Base-by-base conservation (phyloP, 2,888 invertebrate genomes). In the Drosophila robusta region DNA sequence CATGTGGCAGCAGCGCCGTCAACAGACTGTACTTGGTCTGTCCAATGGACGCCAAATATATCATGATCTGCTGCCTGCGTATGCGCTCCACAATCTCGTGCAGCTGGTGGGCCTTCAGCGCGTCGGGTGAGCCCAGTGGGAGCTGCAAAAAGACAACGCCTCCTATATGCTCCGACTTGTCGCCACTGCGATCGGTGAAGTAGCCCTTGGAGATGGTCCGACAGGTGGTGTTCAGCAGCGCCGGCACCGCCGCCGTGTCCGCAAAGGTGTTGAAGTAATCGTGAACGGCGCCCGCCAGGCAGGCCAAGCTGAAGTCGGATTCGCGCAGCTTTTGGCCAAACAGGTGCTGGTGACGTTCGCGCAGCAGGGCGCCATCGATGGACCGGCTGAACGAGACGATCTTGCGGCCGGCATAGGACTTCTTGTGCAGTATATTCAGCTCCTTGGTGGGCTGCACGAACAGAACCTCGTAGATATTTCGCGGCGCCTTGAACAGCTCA, bases 331-430 rank as follows among this genome's bases (percentile, higher is more conserved):
- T 74, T 5, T 88, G 73, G 11, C 74, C 78, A 29, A 90, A 86
- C 18, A 80, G 69, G 8, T 89, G 72, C n/a, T 76, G 75, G 29
- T 90, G 74, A 4, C 90, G 89, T 5, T 87, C 73, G 3, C 90
- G 81, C 2, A 92, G 54, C 9, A 75, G 83, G 66, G 91, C 76
- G 80, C 93, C 89, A 70, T 90, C 84, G n/a, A 92, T 89, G 8
- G 90, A 89, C 1, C 90, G 90, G 2, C 91, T 90, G 45, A 92
- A 92, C 0, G 92, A 90, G 3, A 92, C 87, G 5, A 92, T 90
- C 75, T 92, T 92, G 11, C 92, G 83, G 0, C 92, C 92, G 1
- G 91, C 91, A 67, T 92, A 92, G 0, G 92, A 92, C 65, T 91
- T 91, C 55, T 90, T 81, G 50, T 92, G 91, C 3, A 92, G 73